These are phyloP conservation scores for Caenorhabditis tropicalis DNA, from an alignment of 1,140 invertebrate genomes.

Conservation along the genomic window DNA sequence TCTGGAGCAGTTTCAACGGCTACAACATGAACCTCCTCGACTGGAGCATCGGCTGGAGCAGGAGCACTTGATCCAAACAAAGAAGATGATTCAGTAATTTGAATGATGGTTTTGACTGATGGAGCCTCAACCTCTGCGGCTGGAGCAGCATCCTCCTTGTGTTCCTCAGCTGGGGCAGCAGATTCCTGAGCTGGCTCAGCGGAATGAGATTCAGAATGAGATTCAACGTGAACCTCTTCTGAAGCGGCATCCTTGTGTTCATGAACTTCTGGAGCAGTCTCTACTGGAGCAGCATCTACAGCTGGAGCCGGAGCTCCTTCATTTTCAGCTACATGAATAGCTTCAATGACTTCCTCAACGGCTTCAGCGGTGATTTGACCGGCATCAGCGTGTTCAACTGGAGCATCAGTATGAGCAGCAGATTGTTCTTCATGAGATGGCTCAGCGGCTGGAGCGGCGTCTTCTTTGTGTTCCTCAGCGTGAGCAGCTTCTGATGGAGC, in stretches of 20 bases:
- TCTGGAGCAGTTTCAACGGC: neutral
- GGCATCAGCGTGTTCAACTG: neutral
- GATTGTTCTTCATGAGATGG: neutral
- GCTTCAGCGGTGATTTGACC: neutral
- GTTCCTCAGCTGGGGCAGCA: neutral
- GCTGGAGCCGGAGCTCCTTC: neutral
- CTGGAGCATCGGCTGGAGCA: neutral
- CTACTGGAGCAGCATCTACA: neutral
- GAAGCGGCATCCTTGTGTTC: neutral
- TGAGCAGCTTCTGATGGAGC: neutral
- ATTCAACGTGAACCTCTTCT: neutral
- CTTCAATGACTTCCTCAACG: neutral
- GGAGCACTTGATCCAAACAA: neutral
- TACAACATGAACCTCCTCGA: neutral
- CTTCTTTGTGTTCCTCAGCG: neutral
- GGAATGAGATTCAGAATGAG: neutral
- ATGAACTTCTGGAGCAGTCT: neutral
- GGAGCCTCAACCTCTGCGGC: neutral
- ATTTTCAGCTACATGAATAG: constrained; percentile 4
- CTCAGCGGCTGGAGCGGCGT: neutral
- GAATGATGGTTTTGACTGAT: too few relatives aligned
- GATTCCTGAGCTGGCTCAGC: neutral
- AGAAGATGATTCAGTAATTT: too few relatives aligned
- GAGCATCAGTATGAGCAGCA: neutral
- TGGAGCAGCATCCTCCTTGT: neutral